Conservation (phyloP, 2,113 vertebrate species). For the Anolis sagrei region DNA sequence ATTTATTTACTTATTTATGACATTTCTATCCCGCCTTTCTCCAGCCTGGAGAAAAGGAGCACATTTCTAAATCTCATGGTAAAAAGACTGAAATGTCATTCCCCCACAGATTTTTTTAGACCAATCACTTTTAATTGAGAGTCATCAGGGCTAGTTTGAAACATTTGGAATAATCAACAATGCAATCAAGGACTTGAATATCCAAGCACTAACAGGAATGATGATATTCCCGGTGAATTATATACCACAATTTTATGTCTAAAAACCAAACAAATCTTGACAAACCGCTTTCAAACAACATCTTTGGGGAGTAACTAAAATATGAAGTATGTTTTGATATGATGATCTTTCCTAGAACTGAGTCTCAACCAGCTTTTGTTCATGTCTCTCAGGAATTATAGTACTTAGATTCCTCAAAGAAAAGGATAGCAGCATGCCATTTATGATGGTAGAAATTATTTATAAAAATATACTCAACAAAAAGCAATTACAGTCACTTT, state of each 20-base stretch:
- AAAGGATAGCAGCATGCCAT: not conserved
- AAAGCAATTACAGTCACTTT: conserved; percentile 5
- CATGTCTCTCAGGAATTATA: not conserved
- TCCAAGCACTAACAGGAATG: not conserved
- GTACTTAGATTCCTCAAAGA: not conserved
- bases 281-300: not conserved
- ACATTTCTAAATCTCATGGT: not conserved
- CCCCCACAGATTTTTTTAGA: not conserved
- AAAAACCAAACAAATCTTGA: not conserved
- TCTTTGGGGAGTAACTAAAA: conserved; percentile 12
- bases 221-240: not conserved
- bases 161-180: not conserved
- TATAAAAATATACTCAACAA: conserved; percentile 10
- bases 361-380: not conserved
- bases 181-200: not conserved
- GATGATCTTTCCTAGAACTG: not conserved
- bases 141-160: not conserved
- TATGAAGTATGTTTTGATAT: conserved; percentile 6
- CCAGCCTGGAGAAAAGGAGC: not conserved
- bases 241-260: not conserved
- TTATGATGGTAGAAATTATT: conserved; percentile 21
- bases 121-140: not conserved
- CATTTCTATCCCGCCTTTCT: too few relatives aligned
- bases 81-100: not conserved
- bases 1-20: too few relatives aligned